Evolutionary conservation across 2,113 vertebrate genomes (phyloP).

Genomic region (Odobenus rosmarus): DNA sequence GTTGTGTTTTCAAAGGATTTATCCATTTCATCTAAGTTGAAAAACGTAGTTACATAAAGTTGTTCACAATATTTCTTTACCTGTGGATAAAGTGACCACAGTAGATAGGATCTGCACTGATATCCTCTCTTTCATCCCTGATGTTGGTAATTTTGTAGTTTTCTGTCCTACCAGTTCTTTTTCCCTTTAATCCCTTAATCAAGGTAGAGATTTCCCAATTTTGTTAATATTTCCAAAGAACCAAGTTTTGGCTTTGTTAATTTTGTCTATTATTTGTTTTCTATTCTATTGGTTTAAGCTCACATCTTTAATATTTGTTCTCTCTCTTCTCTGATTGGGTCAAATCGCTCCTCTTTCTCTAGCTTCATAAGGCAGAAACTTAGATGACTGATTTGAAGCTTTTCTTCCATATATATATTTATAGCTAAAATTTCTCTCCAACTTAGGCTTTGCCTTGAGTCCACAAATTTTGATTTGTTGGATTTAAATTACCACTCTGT

Average conservation of each 20-base stretch:
- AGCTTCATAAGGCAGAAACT: neutral
- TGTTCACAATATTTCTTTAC: neutral
- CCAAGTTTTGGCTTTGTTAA: neutral
- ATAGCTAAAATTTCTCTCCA: neutral
- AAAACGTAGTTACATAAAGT: neutral
- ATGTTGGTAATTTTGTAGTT: neutral
- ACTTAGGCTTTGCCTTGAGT: neutral
- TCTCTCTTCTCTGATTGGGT: neutral
- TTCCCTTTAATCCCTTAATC: neutral
- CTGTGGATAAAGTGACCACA: neutral
- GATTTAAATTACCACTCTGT: neutral
- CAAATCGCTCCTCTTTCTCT: neutral
- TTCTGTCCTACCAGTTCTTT: neutral
- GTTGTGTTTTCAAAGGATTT: neutral
- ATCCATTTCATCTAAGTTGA: neutral
- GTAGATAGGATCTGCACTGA: neutral
- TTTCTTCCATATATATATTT: neutral
- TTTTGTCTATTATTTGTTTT: neutral
- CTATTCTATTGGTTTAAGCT: neutral
- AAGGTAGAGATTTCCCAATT: neutral
- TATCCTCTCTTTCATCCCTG: neutral
- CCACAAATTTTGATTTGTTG: neutral
- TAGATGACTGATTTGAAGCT: neutral
- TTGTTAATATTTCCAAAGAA: constrained; percentile 6
- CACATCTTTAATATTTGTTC: neutral